A percentile compares a stretch with the other conserved stretches of the same genome.
Conservation (phyloP, 2,113 vertebrate genomes). For the Emydura subglobosa region DNA sequence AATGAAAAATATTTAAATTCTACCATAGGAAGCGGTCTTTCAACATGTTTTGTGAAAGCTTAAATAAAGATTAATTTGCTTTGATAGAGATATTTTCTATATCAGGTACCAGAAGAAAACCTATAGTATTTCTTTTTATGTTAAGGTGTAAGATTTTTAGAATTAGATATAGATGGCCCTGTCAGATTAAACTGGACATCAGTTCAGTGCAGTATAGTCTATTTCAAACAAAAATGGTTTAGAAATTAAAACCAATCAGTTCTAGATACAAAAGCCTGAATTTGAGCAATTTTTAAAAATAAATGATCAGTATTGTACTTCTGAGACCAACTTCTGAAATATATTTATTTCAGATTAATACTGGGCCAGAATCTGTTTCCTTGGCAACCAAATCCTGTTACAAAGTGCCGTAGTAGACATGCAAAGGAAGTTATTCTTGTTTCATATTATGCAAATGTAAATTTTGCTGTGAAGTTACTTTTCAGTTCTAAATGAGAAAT, state of each 20-base stretch:
- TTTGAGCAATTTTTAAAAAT: slow-evolving; percentile 61
- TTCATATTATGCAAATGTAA: slow-evolving; percentile 71
- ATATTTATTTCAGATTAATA: slow-evolving; percentile 88
- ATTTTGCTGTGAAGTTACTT: slow-evolving; percentile 54
- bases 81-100: slow-evolving; percentile 62
- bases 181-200: slow-evolving; percentile 65
- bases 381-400: slow-evolving; percentile 92
- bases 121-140: slow-evolving; percentile 59
- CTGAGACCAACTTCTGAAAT: slow-evolving; percentile 77
- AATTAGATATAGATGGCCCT: slow-evolving; percentile 68
- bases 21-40: slow-evolving; percentile 70
- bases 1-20: slow-evolving; percentile 81
- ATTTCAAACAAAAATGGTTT: slow-evolving; percentile 50
- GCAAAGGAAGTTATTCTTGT: slow-evolving; percentile 72
- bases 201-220: slow-evolving; percentile 59
- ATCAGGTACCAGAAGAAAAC: slow-evolving; percentile 51
- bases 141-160: slow-evolving; percentile 62
- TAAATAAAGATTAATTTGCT: slow-evolving; percentile 60
- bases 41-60: slow-evolving; percentile 69
- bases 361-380: slow-evolving; percentile 94
- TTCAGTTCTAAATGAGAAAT: slow-evolving; percentile 54
- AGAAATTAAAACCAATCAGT: slow-evolving; percentile 56
- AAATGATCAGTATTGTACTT: slow-evolving; percentile 56
- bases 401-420: slow-evolving; percentile 75
- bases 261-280: slow-evolving; percentile 40